Base-by-base conservation (phyloP, 1,140 invertebrate genomes). In the Cherax quadricarinatus region DNA sequence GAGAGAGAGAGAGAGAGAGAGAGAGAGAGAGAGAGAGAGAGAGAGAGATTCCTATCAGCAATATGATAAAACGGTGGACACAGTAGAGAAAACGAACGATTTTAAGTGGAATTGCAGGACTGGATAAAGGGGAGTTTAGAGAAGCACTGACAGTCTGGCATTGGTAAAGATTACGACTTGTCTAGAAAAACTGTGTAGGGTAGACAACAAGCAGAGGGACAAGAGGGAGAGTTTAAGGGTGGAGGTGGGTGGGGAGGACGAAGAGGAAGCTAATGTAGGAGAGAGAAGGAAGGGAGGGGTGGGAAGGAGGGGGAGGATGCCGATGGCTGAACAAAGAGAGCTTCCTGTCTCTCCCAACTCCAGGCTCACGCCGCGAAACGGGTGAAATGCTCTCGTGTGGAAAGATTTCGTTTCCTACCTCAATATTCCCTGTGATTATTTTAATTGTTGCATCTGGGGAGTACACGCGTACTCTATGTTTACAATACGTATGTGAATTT, bases 301-400 rank as follows among this genome's bases (percentile, higher is more conserved):
- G 62, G 70, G 78, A 62, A 83, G 81, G 30, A 49, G 81, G 82
- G 82, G 53, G 89, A 86, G 89, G 89, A 75, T 91, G 89, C 57
- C 70, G 89, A 91, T 80, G 89, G 89, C 66, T 78, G 89, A 91
- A 91, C 89, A 91, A 91, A 91, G 89, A 91, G 70, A 51, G 89
- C 83, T 91, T 91, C 89, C 89, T 91, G 89, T 86, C 89, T 91
- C 89, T 88, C 82, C 62, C 89, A 53, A 60, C 89, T 66, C 84
- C 83, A 41, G 70, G 83, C 82, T 85, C 73, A 73, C 51, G 48
- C 57, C 60, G 24, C 62, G 70, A 86, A 86, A 73, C 62, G 70
- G 41, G 49, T 86, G 62, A 86, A 86, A 73, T 48, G 84, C 41
- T 60, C 24, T 60, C 21, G n/a, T 57, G 81, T 83, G 48, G n/a